Percentiles rank a stretch among this genome's conserved stretches.
Evolutionary conservation across 2,797 vertebrate genomes (phyloP).

Genomic region (Coreius guichenoti): DNA sequence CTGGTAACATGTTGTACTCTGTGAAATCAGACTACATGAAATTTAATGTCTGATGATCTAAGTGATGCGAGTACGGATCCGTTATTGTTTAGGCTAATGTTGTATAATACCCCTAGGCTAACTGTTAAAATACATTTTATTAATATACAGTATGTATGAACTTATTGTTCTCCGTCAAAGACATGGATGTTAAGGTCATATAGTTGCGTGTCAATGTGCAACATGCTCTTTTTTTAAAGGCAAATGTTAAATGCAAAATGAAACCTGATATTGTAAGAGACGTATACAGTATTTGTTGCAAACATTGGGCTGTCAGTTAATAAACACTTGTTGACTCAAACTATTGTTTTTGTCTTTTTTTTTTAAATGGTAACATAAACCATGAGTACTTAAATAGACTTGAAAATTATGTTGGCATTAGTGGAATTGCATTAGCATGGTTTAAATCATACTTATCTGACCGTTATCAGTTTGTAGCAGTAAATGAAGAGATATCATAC

Average conservation of each 20-base stretch:
- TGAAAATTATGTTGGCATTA: too few relatives aligned
- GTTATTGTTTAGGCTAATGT: too few relatives aligned
- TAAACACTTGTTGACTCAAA: not conserved
- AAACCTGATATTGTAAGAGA: not conserved
- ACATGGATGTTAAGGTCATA: not conserved
- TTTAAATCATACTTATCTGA: too few relatives aligned
- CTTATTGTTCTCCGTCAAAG: not conserved
- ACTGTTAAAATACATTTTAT: not conserved
- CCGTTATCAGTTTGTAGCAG: too few relatives aligned
- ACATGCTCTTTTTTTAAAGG: not conserved
- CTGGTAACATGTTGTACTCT: too few relatives aligned
- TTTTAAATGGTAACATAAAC: not conserved
- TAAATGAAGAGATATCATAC: too few relatives aligned
- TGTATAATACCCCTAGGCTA: too few relatives aligned
- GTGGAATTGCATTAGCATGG: too few relatives aligned
- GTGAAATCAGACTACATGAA: too few relatives aligned
- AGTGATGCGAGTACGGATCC: too few relatives aligned
- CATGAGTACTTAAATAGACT: too few relatives aligned
- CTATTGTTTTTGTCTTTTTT: not conserved
- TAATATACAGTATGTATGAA: not conserved
- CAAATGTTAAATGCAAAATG: not conserved
- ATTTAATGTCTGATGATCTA: too few relatives aligned
- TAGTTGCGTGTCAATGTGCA: not conserved
- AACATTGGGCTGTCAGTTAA: not conserved
- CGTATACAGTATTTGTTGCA: not conserved